Evolutionary conservation across 1,140 invertebrate genomes (phyloP).

Genomic region (Drosophila leontia): DNA sequence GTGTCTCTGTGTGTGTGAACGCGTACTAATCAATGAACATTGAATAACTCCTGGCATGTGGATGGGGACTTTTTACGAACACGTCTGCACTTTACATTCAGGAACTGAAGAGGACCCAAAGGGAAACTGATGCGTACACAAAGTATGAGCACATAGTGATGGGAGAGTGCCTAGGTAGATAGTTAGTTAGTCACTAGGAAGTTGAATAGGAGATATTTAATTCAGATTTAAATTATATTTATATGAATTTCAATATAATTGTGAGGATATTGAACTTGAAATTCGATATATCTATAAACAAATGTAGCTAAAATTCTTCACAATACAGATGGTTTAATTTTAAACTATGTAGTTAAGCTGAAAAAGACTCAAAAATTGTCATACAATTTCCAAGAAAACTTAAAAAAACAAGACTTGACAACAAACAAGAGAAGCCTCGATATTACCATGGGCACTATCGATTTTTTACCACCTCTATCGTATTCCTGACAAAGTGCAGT

Average conservation of each 20-base stretch:
- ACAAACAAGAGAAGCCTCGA: background rate
- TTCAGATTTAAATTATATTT: background rate
- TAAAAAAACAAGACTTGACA: background rate
- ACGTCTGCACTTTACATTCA: constrained; percentile 47
- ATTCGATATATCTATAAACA: background rate
- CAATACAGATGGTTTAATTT: background rate
- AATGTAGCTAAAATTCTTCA: background rate
- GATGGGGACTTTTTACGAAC: constrained; percentile 42
- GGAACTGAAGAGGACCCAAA: background rate
- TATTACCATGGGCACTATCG: background rate
- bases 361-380: background rate
- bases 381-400: background rate
- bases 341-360: too few species aligned
- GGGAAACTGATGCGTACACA: constrained; percentile 6
- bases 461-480: background rate
- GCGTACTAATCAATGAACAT: constrained; percentile 67
- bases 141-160: constrained; percentile 5
- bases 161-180: background rate
- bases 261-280: background rate
- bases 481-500: background rate
- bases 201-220: background rate
- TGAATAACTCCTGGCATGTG: constrained; percentile 58
- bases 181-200: too few species aligned
- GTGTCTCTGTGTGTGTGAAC: constrained; percentile 16
- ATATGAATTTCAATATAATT: background rate